phyloP scores from a whole-genome alignment of 1,140 invertebrate species.

The Aplysia californica region DNA sequence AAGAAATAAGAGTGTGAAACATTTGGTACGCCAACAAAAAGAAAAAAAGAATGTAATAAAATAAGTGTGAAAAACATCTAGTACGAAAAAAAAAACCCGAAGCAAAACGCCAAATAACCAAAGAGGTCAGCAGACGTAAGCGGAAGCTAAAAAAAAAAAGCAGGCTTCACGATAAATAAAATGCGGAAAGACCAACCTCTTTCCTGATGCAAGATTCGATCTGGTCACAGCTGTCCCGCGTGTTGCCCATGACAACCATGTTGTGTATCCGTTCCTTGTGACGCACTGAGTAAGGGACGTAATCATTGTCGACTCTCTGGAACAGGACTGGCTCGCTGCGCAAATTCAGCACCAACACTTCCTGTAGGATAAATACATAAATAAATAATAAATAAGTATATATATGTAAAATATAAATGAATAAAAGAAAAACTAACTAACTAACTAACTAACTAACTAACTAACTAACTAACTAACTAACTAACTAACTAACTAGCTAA shows the following conservation, averaged over 20 bases:
- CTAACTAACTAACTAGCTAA: too few relatives aligned
- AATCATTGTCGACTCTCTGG: constrained; percentile 24
- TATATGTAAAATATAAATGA: too few relatives aligned
- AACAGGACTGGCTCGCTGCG: constrained; percentile 24
- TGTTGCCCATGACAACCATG: constrained; percentile 23
- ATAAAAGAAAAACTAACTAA: too few relatives aligned
- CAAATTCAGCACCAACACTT: constrained; percentile 19
- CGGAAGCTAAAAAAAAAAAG: neutral
- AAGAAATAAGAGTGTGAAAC: too few relatives aligned
- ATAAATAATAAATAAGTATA: too few relatives aligned
- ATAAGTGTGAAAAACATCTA: too few relatives aligned
- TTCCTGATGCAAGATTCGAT: constrained; percentile 27
- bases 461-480: too few relatives aligned
- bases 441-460: too few relatives aligned
- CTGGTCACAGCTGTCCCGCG: constrained; percentile 22
- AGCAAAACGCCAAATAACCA: neutral
- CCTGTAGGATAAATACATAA: constrained; percentile 2
- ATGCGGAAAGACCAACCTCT: constrained; percentile 15
- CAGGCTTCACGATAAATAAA: neutral
- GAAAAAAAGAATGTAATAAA: too few relatives aligned
- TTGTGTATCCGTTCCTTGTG: constrained; percentile 14
- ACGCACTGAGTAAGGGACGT: constrained; percentile 21
- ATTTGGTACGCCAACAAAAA: too few relatives aligned
- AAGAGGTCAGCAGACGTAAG: neutral
- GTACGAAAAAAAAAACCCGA: too few relatives aligned